Evolutionary conservation across 2,888 invertebrate species (phyloP), one percentile per base, ranked within the genome.

Genomic region (Eristalis intricaria): DNA sequence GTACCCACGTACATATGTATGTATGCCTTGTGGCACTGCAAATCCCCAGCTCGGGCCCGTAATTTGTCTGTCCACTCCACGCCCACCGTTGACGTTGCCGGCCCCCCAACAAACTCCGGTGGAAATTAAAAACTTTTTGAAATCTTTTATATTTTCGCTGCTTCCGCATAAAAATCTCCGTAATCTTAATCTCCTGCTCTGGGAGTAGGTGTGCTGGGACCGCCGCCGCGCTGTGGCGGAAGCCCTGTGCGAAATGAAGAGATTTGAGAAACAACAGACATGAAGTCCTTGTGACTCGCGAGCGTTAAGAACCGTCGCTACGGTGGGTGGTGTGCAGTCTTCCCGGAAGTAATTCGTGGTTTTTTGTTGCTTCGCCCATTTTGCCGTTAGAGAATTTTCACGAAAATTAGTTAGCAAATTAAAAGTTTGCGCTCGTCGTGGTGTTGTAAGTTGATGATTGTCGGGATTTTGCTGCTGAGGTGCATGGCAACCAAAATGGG

Each of bases 351-450:
- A 83, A 87, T 87, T 87, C 71, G 79, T 64, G 83, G 79, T 19
- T 79, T 87, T 79, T 87, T 64, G 32, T 32, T 32, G 8, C 68
- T 66, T 40, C 70, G 70, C 43, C 77, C 86, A 65, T 65, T 86
- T 82, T 77, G 40, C 50, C 65, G 29, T 11, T 77, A 35, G 29
- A 70, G 82, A 56, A 65, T 65, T 50, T 86, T 29, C 29, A 32
- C 65, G 78, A 86, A 83, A 86, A 86, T 86, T 86, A 86, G 82
- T 65, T 78, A 75, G 83, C 82, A 86, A 82, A 86, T 86, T 86
- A 86, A 86, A 86, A 86, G 78, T 86, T 86, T 86, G 10, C 65
- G 61, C 74, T 78, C 70, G 23, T 38, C 50, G 69, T 69, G 75
- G 73, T 77, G 81, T 38, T 82, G 65, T 86, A 82, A 75, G 86